These are phyloP conservation scores for Onchidella celtica DNA, from an alignment of 2,888 invertebrate species.

Conservation along the genomic window DNA sequence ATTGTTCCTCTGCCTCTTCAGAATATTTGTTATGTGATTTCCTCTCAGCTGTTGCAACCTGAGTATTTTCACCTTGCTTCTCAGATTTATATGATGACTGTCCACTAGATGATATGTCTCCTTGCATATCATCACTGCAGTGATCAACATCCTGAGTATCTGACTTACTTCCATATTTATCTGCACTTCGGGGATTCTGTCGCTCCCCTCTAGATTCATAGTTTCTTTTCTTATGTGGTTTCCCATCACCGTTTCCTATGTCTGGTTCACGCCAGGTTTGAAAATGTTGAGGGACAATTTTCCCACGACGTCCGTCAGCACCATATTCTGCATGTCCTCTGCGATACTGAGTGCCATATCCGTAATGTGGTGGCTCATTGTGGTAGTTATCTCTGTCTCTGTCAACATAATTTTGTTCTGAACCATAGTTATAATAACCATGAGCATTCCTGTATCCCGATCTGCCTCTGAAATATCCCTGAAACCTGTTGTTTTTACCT, in stretches of 20 bases:
- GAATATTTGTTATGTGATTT: too few relatives aligned
- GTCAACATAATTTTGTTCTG: constrained; percentile 6
- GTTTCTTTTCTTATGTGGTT: constrained; percentile 9
- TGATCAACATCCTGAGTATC: too few relatives aligned
- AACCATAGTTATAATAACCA: neutral
- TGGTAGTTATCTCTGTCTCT: constrained; percentile 26
- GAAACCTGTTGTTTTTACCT: constrained; percentile 3
- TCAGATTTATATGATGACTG: too few relatives aligned
- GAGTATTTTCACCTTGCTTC: too few relatives aligned
- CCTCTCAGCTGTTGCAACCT: too few relatives aligned
- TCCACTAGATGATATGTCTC: too few relatives aligned
- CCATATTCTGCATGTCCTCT: neutral
- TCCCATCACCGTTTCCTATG: constrained; percentile 39
- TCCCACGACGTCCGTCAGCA: neutral
- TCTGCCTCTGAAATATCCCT: neutral
- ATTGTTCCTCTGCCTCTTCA: too few relatives aligned
- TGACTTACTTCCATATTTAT: too few relatives aligned
- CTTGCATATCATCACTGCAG: too few relatives aligned
- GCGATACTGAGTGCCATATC: neutral
- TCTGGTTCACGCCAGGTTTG: neutral
- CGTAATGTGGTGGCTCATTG: constrained; percentile 2
- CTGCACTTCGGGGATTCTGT: too few relatives aligned
- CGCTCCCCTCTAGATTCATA: too few relatives aligned
- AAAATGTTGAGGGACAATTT: neutral
- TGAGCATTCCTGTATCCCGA: neutral